Conservation (phyloP, 37 sponge, comb jelly and placozoan genomes). For the Bolinopsis microptera region DNA sequence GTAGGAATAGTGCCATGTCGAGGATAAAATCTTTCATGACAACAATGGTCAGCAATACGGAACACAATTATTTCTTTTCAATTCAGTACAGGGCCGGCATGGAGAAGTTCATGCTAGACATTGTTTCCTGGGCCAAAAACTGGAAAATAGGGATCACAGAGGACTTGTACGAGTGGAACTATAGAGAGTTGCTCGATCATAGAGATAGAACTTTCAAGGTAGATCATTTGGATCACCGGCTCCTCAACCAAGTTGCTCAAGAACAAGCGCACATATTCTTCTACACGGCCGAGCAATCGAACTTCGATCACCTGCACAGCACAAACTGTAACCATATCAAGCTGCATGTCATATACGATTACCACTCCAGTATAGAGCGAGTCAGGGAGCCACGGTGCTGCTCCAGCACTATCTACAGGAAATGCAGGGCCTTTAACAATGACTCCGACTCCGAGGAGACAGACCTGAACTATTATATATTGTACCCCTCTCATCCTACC, state of each 20-base stretch:
- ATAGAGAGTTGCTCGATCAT: not conserved
- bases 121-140: not conserved
- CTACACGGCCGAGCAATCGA: constrained; percentile 17
- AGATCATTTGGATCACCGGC: not conserved
- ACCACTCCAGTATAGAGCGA: constrained; percentile 31
- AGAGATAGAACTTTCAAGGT: not conserved
- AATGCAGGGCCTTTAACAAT: not conserved
- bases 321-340: not conserved
- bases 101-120: constrained; percentile 1
- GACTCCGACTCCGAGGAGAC: constrained; percentile 1
- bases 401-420: not conserved
- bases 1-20: not conserved
- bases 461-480: not conserved
- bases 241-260: not conserved
- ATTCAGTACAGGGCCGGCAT: constrained; percentile 11
- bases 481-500: constrained; percentile 40
- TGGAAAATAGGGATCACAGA: constrained; percentile 56
- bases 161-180: constrained; percentile 21
- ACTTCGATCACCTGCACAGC: constrained; percentile 24
- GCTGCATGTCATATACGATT: constrained; percentile 39
- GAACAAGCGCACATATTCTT: not conserved
- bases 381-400: constrained; percentile 12
- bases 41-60: not conserved
- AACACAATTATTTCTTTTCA: constrained; percentile 2
- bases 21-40: not conserved